A percentile compares a stretch with the other conserved stretches of the same genome.
These are phyloP conservation scores for Perccottus glenii DNA, from an alignment of 2,113 vertebrate genomes.

Conservation along the genomic window DNA sequence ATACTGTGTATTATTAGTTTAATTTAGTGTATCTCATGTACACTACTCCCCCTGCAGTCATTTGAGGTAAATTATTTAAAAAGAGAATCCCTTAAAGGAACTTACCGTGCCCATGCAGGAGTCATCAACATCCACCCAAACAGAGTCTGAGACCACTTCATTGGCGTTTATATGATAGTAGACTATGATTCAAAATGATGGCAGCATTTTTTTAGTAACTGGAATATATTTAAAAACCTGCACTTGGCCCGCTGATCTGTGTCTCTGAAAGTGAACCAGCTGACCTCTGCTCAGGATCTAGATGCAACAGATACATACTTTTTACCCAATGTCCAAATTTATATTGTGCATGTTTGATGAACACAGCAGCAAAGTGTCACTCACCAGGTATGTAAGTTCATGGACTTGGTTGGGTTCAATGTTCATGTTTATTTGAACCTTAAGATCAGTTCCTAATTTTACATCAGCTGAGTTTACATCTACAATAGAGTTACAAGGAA, in stretches of 20 bases:
- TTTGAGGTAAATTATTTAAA: too few relatives aligned
- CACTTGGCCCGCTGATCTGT: constrained; percentile 52
- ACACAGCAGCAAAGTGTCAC: constrained; percentile 5
- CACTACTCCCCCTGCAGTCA: too few relatives aligned
- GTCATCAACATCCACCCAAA: constrained; percentile 80
- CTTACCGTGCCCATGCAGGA: constrained; percentile 81
- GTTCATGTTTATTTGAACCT: constrained; percentile 53
- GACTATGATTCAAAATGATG: constrained; percentile 79
- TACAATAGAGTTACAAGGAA: neutral
- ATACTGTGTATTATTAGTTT: neutral
- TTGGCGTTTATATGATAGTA: constrained; percentile 66
- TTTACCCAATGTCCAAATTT: neutral
- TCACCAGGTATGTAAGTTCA: constrained; percentile 79
- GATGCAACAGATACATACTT: constrained; percentile 5
- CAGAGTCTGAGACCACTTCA: constrained; percentile 83
- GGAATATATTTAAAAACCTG: constrained; percentile 51
- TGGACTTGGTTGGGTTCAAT: neutral
- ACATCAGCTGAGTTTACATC: constrained; percentile 40
- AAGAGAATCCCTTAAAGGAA: too few relatives aligned
- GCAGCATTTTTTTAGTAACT: constrained; percentile 54
- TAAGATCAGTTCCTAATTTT: constrained; percentile 48
- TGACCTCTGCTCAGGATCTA: constrained; percentile 79
- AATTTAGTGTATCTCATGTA: too few relatives aligned
- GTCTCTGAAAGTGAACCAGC: constrained; percentile 54
- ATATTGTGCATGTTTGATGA: too few relatives aligned